phyloP scores from a whole-genome alignment of 2,113 vertebrate genomes.

The Hippocampus zosterae region DNA sequence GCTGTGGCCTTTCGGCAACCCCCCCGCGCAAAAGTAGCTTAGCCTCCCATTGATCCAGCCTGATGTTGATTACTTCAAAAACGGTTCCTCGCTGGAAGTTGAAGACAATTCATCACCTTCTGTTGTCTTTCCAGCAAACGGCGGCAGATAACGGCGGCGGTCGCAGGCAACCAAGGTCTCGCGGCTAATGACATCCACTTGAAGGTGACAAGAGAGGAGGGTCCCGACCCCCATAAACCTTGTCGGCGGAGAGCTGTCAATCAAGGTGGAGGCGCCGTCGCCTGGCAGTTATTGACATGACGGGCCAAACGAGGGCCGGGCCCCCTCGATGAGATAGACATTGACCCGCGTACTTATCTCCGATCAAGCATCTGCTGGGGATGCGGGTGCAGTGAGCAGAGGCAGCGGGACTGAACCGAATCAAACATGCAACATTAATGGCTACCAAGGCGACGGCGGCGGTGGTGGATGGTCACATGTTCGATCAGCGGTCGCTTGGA shows the following conservation, averaged over 20 bases:
- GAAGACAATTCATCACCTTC: constrained; percentile 46
- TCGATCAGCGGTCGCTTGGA: background rate
- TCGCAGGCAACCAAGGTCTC: constrained; percentile 49
- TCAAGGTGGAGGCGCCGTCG: constrained; percentile 49
- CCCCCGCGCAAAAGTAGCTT: constrained; percentile 19
- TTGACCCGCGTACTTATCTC: constrained; percentile 62
- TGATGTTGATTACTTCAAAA: constrained; percentile 39
- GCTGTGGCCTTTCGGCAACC: constrained; percentile 41
- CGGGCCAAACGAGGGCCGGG: constrained; percentile 33
- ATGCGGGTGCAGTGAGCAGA: constrained; percentile 19
- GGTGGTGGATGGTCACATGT: background rate
- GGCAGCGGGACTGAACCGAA: constrained; percentile 26
- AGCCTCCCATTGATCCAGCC: constrained; percentile 48
- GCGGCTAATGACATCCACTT: constrained; percentile 59
- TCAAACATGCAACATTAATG: constrained; percentile 45
- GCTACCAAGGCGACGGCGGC: background rate
- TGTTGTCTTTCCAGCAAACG: constrained; percentile 32
- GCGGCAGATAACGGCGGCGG: constrained; percentile 29
- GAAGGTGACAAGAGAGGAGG: constrained; percentile 57
- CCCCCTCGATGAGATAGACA: constrained; percentile 48
- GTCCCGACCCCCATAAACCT: constrained; percentile 67
- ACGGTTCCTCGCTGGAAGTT: constrained; percentile 24
- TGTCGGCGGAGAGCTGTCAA: constrained; percentile 63
- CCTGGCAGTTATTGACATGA: constrained; percentile 55
- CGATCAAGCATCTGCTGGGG: constrained; percentile 66